Evolutionary conservation across 37 sponge, comb jelly and placozoan genomes (phyloP).

Genomic region (Cladorhizidae sp.): DNA sequence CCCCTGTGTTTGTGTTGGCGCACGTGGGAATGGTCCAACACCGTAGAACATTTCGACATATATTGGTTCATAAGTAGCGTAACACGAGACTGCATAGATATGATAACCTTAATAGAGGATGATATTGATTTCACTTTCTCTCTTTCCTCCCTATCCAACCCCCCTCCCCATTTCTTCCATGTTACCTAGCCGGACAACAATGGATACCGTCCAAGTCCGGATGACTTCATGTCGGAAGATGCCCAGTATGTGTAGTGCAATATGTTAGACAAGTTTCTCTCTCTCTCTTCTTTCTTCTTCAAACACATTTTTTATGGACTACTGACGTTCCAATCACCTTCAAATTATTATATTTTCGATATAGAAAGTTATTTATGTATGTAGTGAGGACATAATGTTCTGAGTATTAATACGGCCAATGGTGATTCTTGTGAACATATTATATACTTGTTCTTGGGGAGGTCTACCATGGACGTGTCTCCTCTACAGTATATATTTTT

Average conservation of each 20-base stretch:
- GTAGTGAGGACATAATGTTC: not conserved
- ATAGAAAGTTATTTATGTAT: not conserved
- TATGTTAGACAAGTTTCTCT: not conserved
- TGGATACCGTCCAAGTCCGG: conserved; percentile 37
- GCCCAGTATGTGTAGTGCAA: conserved; percentile 42
- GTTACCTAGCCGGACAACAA: conserved; percentile 16
- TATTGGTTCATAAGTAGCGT: no score
- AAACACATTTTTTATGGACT: not conserved
- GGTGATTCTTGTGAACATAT: not conserved
- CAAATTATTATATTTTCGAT: no score
- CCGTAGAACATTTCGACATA: no score
- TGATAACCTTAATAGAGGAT: no score
- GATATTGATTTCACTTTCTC: conserved; percentile 15
- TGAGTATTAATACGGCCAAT: not conserved
- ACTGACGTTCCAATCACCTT: not conserved
- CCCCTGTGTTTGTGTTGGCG: no score
- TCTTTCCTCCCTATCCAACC: not conserved
- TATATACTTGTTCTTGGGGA: not conserved
- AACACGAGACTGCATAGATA: no score
- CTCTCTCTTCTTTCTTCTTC: not conserved
- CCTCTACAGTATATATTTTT: not conserved
- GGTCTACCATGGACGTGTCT: not conserved
- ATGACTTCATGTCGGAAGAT: conserved; percentile 54
- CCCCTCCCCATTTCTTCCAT: no score
- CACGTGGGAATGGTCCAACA: no score